Percentiles rank a stretch among this genome's conserved stretches.
Evolutionary conservation across 2,888 invertebrate species (phyloP).

Genomic region (Halictus quadricinctus): DNA sequence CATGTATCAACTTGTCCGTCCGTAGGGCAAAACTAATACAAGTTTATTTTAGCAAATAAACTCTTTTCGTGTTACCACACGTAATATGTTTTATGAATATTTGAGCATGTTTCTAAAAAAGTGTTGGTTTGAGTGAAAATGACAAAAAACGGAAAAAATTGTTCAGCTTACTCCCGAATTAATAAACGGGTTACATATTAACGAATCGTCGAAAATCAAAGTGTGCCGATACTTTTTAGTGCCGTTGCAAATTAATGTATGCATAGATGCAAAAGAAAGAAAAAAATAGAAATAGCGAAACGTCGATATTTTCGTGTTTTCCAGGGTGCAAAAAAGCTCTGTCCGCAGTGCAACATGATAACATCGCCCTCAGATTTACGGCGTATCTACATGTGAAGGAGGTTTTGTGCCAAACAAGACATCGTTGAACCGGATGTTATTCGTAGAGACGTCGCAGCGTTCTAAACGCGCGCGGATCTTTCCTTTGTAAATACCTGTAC

Average conservation of each 20-base stretch:
- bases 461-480: constrained; percentile 13
- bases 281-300: neutral
- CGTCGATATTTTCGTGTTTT: constrained; percentile 32
- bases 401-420: constrained; percentile 38
- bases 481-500: constrained; percentile 80
- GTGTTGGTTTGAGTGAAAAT: neutral
- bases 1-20: neutral
- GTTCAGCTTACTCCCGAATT: neutral
- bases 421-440: constrained; percentile 14
- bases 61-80: neutral
- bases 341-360: constrained; percentile 97
- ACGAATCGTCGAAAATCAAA: too few relatives aligned
- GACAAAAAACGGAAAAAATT: neutral
- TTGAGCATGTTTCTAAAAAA: too few relatives aligned
- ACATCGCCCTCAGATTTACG: constrained; percentile 94
- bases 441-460: constrained; percentile 26
- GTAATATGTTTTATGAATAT: neutral
- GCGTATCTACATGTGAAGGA: constrained; percentile 92
- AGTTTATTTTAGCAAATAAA: neutral
- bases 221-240: too few relatives aligned
- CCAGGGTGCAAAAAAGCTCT: constrained; percentile 94
- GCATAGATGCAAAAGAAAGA: neutral
- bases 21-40: neutral
- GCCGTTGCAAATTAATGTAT: too few relatives aligned
- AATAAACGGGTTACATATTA: too few relatives aligned